These are phyloP conservation scores for Drosophila serrata DNA, from an alignment of 1,140 invertebrate genomes.

Conservation along the genomic window DNA sequence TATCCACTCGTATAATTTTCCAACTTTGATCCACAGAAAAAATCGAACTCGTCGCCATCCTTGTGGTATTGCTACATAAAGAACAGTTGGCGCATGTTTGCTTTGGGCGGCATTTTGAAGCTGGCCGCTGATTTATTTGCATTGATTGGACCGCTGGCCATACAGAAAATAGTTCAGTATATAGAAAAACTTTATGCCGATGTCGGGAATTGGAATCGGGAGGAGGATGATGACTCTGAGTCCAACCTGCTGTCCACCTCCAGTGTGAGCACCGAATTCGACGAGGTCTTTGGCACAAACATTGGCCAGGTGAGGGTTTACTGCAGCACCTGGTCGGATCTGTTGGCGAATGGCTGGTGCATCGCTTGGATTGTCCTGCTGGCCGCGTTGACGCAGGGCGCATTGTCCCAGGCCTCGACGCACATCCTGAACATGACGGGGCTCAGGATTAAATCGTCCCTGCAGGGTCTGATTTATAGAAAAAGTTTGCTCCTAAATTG, in stretches of 20 bases:
- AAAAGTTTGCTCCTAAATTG: slow-evolving; percentile 83
- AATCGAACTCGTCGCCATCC: slow-evolving; percentile 76
- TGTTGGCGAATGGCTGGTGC: slow-evolving; percentile 92
- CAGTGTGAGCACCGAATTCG: slow-evolving; percentile 49
- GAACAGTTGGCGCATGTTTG: slow-evolving; percentile 90
- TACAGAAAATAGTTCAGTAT: slow-evolving; percentile 91
- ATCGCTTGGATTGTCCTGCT: slow-evolving; percentile 91
- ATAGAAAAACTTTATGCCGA: slow-evolving; percentile 85
- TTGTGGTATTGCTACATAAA: slow-evolving; percentile 90
- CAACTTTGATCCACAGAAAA: slow-evolving; percentile 63
- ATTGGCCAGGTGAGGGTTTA: slow-evolving; percentile 78
- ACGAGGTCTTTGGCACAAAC: slow-evolving; percentile 41
- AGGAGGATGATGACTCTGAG: not conserved
- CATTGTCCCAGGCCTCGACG: slow-evolving; percentile 93
- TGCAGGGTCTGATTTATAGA: slow-evolving; percentile 89
- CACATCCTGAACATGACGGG: slow-evolving; percentile 93
- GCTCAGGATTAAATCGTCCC: slow-evolving; percentile 91
- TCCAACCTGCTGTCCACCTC: slow-evolving; percentile 19
- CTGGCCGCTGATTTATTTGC: slow-evolving; percentile 91
- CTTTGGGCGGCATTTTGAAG: slow-evolving; percentile 90
- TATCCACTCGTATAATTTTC: not conserved
- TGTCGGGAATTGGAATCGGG: not conserved
- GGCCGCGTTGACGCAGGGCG: slow-evolving; percentile 91
- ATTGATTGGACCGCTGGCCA: slow-evolving; percentile 91
- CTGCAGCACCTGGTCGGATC: slow-evolving; percentile 87